phyloP scores from a whole-genome alignment of 2,113 vertebrate genomes.

The Desmodus rotundus region DNA sequence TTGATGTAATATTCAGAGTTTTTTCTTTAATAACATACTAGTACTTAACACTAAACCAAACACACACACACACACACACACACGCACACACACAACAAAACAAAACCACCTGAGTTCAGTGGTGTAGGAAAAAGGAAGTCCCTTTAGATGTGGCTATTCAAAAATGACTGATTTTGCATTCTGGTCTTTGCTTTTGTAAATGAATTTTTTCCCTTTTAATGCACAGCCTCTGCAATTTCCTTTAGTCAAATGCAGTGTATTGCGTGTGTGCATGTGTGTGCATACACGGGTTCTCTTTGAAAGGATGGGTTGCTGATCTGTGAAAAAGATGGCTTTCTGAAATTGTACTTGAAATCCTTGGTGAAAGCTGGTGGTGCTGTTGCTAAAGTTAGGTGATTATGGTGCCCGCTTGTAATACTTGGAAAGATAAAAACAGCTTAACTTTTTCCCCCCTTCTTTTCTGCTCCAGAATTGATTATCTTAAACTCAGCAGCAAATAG shows the following conservation, averaged over 20 bases:
- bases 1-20: constrained; percentile 52
- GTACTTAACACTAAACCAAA: constrained; percentile 46
- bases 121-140: constrained; percentile 70
- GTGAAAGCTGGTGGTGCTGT: constrained; percentile 27
- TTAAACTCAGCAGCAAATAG: constrained; percentile 51
- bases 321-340: constrained; percentile 68
- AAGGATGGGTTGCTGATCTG: constrained; percentile 47
- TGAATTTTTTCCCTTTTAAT: background rate
- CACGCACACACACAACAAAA: background rate
- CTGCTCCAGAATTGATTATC: constrained; percentile 59
- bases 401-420: constrained; percentile 49
- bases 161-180: constrained; percentile 67
- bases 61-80: background rate
- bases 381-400: constrained; percentile 45
- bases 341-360: constrained; percentile 62
- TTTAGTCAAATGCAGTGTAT: constrained; percentile 40
- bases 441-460: background rate
- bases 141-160: constrained; percentile 69
- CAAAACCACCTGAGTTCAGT: constrained; percentile 27
- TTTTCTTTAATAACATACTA: background rate
- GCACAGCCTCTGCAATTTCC: constrained; percentile 48
- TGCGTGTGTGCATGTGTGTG: background rate
- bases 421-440: constrained; percentile 57
- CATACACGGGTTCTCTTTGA: background rate
- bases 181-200: constrained; percentile 65